Evolutionary conservation across 2,888 invertebrate species (phyloP), one percentile per base, ranked within the genome.

Genomic region (Lasioglossum villosulum): DNA sequence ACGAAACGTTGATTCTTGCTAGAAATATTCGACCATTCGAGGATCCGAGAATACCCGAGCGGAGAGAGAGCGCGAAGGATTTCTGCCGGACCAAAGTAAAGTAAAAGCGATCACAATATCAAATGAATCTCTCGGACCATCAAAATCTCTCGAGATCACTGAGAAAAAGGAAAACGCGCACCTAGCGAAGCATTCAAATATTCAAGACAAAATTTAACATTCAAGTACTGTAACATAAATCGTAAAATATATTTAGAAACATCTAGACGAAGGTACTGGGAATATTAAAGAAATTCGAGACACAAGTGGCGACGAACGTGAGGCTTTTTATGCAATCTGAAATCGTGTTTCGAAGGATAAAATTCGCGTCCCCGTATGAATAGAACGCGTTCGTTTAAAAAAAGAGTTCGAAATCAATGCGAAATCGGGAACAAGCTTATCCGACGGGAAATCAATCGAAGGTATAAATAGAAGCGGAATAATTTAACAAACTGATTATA

Each of bases 401-500:
- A 45, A 34, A 34, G 23, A 27, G 59, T 27, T 30, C 16, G 42
- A 63, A 75, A 27, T 39, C 75, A 42, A 42, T 63, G 10, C 1
- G 30, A 42, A 30, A 30, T 37, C 23, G 56, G 10, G 66, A 42
- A 75, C 48, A 14, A 8, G 68, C 37, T 70, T 39, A 39, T 39
- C 37, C n/a, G 42, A 8, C n/a, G n/a, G 3, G 37, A 34, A 23
- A 37, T 8, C 30, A 45, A 70, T 79, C 77, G 37, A 74, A 77
- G 45, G 59, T 48, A 23, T 27, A 75, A 78, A 80, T 48, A 70
- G 73, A 75, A 79, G 63, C 30, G 34, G 71, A 71, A 77, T 66
- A 75, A 77, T 80, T 56, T 77, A 85, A 82, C 80, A 81, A 77
- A 75, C 80, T 79, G 86, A 86, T 82, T 74, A 70, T 76, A 75